A percentile compares a stretch with the other conserved stretches of the same genome.
Evolutionary conservation across 2,797 vertebrate genomes (phyloP).

Genomic region (Lithobates pipiens): DNA sequence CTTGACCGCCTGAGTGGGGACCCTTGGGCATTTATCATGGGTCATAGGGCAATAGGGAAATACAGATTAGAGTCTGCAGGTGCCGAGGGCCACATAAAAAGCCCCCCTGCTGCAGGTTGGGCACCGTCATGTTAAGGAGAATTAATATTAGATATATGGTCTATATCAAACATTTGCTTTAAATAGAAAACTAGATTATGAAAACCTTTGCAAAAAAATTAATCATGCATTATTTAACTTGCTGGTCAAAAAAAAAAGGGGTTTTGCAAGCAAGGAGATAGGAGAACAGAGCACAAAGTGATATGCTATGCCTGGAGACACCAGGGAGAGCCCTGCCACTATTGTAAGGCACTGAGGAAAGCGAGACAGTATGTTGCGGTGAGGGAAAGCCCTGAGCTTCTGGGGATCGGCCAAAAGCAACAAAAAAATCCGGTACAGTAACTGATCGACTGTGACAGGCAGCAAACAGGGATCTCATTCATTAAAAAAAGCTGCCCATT

Average conservation of each 20-base stretch:
- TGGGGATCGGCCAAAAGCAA: conserved; percentile 56
- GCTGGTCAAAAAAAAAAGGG: conserved; percentile 60
- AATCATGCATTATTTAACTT: conserved; percentile 52
- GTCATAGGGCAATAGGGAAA: no score
- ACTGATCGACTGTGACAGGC: conserved; percentile 55
- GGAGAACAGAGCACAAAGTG: conserved; percentile 35
- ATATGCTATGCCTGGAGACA: conserved; percentile 37
- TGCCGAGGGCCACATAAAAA: no score
- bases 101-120: no score
- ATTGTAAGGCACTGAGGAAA: conserved; percentile 42
- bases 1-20: no score
- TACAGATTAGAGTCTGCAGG: no score
- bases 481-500: conserved; percentile 49
- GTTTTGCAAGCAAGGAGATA: conserved; percentile 55
- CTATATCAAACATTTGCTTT: background rate
- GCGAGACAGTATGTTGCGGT: conserved; percentile 37
- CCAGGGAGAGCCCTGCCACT: conserved; percentile 21
- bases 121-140: background rate
- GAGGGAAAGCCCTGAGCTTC: conserved; percentile 49
- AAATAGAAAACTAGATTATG: conserved; percentile 42
- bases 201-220: conserved; percentile 61
- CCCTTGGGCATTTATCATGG: no score
- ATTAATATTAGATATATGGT: background rate
- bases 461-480: conserved; percentile 55
- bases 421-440: conserved; percentile 53